phyloP scores from a whole-genome alignment of 2,113 vertebrate species.

The Pygoscelis antarcticus region DNA sequence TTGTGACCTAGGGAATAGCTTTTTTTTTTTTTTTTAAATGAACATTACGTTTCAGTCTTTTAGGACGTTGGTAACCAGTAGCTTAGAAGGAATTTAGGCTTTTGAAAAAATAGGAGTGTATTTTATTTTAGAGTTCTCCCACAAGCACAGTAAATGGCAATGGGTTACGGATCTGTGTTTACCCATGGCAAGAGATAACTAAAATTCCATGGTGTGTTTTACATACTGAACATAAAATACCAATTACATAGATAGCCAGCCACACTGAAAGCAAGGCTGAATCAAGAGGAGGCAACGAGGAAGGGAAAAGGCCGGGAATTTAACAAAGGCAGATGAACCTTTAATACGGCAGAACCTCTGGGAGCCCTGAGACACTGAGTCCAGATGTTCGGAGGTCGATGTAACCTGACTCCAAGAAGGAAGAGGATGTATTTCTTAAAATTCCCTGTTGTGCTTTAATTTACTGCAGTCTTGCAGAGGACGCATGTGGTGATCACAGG shows the following conservation, averaged over 20 bases:
- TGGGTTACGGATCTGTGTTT: not conserved
- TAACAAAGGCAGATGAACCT: slow-evolving; percentile 49
- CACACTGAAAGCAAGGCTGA: not conserved
- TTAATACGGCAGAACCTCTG: not conserved
- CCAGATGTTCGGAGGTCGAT: slow-evolving; percentile 53
- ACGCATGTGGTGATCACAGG: slow-evolving; percentile 41
- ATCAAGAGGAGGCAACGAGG: not conserved
- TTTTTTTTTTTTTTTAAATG: fast-evolving
- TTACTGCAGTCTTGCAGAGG: slow-evolving; percentile 36
- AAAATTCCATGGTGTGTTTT: not conserved
- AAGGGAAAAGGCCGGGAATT: not conserved
- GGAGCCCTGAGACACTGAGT: slow-evolving; percentile 53
- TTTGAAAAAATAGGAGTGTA: not conserved
- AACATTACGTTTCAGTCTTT: not conserved
- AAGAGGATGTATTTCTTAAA: slow-evolving; percentile 61
- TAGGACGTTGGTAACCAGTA: not conserved
- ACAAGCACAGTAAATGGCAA: not conserved
- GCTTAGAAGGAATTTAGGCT: not conserved
- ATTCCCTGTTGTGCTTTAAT: slow-evolving; percentile 56
- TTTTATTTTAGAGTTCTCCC: not conserved
- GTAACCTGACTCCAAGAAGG: slow-evolving; percentile 53
- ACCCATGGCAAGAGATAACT: not conserved
- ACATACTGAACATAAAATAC: not conserved
- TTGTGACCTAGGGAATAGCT: not conserved
- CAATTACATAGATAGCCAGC: not conserved